Evolutionary conservation across 2,797 vertebrate genomes (phyloP), one percentile per base, ranked within the genome.

Genomic region (Pampus argenteus): DNA sequence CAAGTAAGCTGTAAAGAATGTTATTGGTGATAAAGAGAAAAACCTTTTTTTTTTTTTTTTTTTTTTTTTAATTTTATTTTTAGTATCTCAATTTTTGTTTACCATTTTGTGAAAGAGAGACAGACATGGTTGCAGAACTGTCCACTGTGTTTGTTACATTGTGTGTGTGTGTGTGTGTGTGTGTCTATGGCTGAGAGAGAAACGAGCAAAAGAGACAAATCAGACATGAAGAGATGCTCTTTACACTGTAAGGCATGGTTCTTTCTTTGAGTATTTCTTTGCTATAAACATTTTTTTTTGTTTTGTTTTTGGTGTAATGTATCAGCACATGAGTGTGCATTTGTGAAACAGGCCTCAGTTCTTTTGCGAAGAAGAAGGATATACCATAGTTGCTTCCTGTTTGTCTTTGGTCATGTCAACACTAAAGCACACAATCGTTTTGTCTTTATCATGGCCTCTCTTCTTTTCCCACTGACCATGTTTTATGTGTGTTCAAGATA

Each of bases 351-450:
- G 38, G 40, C 9, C 48, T 73, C 31, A 5, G n/a, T 55, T 26
- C 5, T 60, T 71, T 71, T 57, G 15, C 42, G 47, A 68, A 58
- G n/a, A n/a, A n/a, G n/a, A n/a, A n/a, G n/a, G 5, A 2, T 77
- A 59, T 79, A 28, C 49, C 40, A 63, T 52, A 26, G 55, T 71
- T 58, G 17, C 75, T 82, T 64, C 3, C 5, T 66, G 71, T 72
- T 59, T 74, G 29, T 70, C 62, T 73, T 67, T 63, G 68, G 75
- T 77, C 71, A 73, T 69, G 78, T 82, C 55, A 58, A 73, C 73
- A 75, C 81, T 80, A 74, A 86, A 90, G 87, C 86, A 89, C 85
- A 90, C 51, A 58, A 40, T 73, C 1, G 28, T 57, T 84, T 68
- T 76, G 67, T 78, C 55, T 55, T 57, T 65, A 54, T 74, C 74